Percentiles rank a stretch among this genome's conserved stretches.
phyloP scores from a whole-genome alignment of 1,140 invertebrate species.

The Scaptomyza hsui region DNA sequence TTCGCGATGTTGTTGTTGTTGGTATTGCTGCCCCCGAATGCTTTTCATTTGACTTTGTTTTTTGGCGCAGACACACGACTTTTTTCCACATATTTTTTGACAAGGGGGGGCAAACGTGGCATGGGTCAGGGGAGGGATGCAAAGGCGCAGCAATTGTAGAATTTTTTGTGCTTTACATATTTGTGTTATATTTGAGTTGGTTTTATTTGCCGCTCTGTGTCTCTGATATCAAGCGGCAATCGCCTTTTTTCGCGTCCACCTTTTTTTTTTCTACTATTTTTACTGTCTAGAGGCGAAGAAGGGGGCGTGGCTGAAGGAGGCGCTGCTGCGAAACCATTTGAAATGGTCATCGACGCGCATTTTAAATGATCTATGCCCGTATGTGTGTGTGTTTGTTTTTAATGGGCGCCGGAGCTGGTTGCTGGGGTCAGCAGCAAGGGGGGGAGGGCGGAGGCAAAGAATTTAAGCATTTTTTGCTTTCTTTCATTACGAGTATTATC shows the following conservation, averaged over 20 bases:
- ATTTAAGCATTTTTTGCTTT: slow-evolving; percentile 24
- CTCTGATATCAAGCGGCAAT: slow-evolving; percentile 78
- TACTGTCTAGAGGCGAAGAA: slow-evolving; percentile 60
- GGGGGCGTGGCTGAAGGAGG: slow-evolving; percentile 27
- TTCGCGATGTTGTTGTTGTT: slow-evolving; percentile 60
- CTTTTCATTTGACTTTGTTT: slow-evolving; percentile 81
- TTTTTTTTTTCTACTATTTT: slow-evolving; percentile 78
- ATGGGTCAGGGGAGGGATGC: background rate
- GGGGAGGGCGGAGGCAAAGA: background rate
- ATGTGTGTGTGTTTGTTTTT: slow-evolving; percentile 35
- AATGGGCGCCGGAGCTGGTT: slow-evolving; percentile 48
- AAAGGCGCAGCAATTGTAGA: slow-evolving; percentile 74
- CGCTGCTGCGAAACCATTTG: slow-evolving; percentile 60
- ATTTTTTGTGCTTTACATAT: slow-evolving; percentile 76
- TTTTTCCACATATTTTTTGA: slow-evolving; percentile 47
- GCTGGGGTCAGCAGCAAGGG: background rate
- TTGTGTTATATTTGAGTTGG: slow-evolving; percentile 79
- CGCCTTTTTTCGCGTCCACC: slow-evolving; percentile 48
- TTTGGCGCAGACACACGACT: slow-evolving; percentile 80
- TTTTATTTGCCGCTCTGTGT: slow-evolving; percentile 71
- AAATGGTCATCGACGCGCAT: slow-evolving; percentile 80
- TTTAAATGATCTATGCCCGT: slow-evolving; percentile 79
- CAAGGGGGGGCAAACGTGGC: no score
- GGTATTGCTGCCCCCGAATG: slow-evolving; percentile 57
- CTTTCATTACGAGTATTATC: slow-evolving; percentile 53